phyloP scores from a whole-genome alignment of 2,113 vertebrate genomes.

The Thalassarche chlororhynchos region DNA sequence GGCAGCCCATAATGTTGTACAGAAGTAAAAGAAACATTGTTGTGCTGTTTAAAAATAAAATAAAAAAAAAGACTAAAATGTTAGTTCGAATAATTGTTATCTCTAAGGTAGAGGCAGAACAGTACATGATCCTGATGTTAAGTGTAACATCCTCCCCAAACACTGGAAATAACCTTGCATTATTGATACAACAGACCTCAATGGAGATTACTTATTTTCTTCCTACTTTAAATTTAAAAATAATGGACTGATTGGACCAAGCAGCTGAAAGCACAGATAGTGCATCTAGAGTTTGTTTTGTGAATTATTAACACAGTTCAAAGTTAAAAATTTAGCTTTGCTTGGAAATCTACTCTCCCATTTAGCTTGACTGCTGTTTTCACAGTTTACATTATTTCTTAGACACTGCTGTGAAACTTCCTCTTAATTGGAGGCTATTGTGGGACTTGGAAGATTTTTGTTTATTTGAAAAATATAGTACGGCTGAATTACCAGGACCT shows the following conservation, averaged over 20 bases:
- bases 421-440: constrained; percentile 53
- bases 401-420: constrained; percentile 46
- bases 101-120: background rate
- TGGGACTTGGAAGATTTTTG: constrained; percentile 62
- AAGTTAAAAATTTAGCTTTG: constrained; percentile 63
- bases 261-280: constrained; percentile 47
- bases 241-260: constrained; percentile 47
- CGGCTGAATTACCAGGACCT: constrained; percentile 48
- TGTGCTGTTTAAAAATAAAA: background rate
- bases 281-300: constrained; percentile 45
- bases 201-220: constrained; percentile 12
- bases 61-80: background rate
- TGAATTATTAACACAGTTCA: constrained; percentile 49
- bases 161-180: background rate
- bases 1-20: background rate
- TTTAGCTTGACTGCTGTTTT: constrained; percentile 56
- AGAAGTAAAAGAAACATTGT: background rate
- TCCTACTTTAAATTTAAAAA: constrained; percentile 34
- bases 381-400: constrained; percentile 56
- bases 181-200: constrained; percentile 18
- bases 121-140: background rate
- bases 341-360: constrained; percentile 27
- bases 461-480: constrained; percentile 67
- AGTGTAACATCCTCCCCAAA: background rate
- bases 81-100: constrained; percentile 16